Conservation (phyloP, 1,140 invertebrate genomes). For the Hypothenemus hampei region DNA sequence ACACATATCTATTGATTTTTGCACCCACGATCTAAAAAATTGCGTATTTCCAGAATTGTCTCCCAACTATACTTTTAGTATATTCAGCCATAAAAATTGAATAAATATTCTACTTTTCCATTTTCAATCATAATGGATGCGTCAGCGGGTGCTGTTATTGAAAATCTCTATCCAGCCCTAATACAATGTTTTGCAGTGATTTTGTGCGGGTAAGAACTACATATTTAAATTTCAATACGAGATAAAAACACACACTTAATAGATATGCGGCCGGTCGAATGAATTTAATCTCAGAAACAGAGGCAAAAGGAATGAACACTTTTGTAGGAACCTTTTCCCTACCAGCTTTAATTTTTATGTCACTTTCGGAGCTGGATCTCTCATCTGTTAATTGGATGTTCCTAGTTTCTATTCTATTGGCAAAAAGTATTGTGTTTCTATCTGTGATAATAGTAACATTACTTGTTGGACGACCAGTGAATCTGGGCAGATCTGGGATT, state of each 20-base stretch:
- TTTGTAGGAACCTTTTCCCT: slow-evolving; percentile 92
- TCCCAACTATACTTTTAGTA: not conserved
- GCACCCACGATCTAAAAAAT: slow-evolving; percentile 8
- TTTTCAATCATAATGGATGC: not conserved
- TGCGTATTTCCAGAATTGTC: not conserved
- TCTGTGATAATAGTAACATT: slow-evolving; percentile 74
- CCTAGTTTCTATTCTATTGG: slow-evolving; percentile 74
- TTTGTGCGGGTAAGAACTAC: slow-evolving; percentile 67
- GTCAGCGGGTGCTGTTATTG: slow-evolving; percentile 49
- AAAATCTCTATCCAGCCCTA: slow-evolving; percentile 84
- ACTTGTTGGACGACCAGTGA: slow-evolving; percentile 70
- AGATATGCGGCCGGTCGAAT: slow-evolving; percentile 87
- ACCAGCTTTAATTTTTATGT: slow-evolving; percentile 88
- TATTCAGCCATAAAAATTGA: not conserved
- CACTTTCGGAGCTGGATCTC: slow-evolving; percentile 81
- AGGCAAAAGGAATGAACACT: slow-evolving; percentile 86
- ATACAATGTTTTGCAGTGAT: slow-evolving; percentile 90
- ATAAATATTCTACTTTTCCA: not conserved
- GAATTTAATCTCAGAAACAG: slow-evolving; percentile 75
- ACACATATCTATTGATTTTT: slow-evolving; percentile 26
- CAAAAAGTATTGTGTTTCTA: slow-evolving; percentile 84
- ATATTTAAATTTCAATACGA: not conserved
- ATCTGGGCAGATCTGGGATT: slow-evolving; percentile 80
- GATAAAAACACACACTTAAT: not conserved
- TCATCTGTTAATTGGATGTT: slow-evolving; percentile 85